Base-by-base conservation (phyloP, 2,113 vertebrate species). In the Dicrurus megarhynchus region DNA sequence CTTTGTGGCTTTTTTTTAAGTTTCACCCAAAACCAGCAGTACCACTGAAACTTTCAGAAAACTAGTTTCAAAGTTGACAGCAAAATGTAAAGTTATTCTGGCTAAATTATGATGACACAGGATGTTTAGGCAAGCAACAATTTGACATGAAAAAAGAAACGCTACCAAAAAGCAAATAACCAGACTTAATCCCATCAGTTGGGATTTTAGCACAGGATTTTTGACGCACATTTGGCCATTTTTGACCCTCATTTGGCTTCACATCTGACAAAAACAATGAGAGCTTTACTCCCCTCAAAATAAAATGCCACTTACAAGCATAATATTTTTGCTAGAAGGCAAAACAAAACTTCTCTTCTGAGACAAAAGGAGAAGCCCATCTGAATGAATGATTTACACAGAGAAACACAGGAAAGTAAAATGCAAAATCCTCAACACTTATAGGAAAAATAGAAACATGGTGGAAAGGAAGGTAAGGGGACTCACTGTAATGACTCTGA, bases 401-500 rank as follows among this genome's bases (percentile, higher is more conserved):
- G 24, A 81, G 33, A 81, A 92, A 82, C 10, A 47, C 11, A 46
- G n/a, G 22, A 81, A 84, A 64, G 63, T 37, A 76, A 71, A 83
- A 65, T 22, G 17, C 59, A 53, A 30, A 52, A 70, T 50, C 39
- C 28, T 23, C 39, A 56, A 57, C 44, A 68, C 16, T 64, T 59
- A 6, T 0, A 83, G 42, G 27, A 89, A 80, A 91, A 88, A 26
- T 0, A 74, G 63, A 89, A 93, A 33, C 7, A 57, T 3, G 11
- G 80, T 63, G 35, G 46, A 88, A 88, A 82, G 46, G 46, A 83
- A 83, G 20, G 50, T 10, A 42, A 84, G 59, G 13, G 6, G 32
- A 96, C 98, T 95, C 96, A 99, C 99, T 12, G 98, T 98, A 52
- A 98, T 97, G 67, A 99, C 96, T 97, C 98, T 98, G 93, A 99